These are phyloP conservation scores for Pseudococcus jackbeardsleyi DNA, from an alignment of 2,888 invertebrate genomes.

Conservation along the genomic window DNA sequence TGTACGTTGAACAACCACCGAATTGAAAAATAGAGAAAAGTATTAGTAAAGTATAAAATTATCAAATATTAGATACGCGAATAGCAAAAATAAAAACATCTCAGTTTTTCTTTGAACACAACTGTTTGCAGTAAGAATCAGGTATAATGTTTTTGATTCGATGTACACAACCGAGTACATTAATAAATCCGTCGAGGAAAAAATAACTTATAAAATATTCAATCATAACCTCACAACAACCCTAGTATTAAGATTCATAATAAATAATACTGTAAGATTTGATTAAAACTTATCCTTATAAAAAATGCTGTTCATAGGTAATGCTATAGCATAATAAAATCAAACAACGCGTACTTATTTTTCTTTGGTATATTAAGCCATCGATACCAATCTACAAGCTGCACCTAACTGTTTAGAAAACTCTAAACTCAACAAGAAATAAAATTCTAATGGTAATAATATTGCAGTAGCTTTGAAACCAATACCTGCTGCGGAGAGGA, in stretches of 20 bases:
- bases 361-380: slow-evolving; percentile 21
- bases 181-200: not conserved
- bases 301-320: not conserved
- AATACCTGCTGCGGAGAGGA: not conserved
- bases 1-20: slow-evolving; percentile 35
- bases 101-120: slow-evolving; percentile 27
- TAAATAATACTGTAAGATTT: slow-evolving; percentile 33
- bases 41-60: slow-evolving; percentile 26
- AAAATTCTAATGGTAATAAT: not conserved
- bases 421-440: slow-evolving; percentile 16
- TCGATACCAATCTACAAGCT: not conserved
- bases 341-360: not conserved
- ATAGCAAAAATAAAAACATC: slow-evolving; percentile 40
- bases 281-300: not conserved
- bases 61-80: not conserved
- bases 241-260: not conserved
- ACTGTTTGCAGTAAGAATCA: not conserved
- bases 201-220: not conserved
- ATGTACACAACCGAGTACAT: not conserved
- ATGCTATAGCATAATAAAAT: not conserved
- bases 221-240: not conserved
- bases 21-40: not conserved
- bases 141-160: not conserved
- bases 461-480: not conserved
- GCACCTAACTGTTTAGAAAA: not conserved